Evolutionary conservation across 2,113 vertebrate species (phyloP).

Genomic region (Pan troglodytes): NHGRI_mPanTro3-v2.1_pri NC_072414.2:61219501-61220000

Average conservation of each 20-base stretch:
- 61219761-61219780: neutral
- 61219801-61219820: neutral
- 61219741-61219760: neutral
- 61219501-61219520: neutral
- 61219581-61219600: neutral
- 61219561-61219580: neutral
- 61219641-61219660: neutral
- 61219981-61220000: neutral
- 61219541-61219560: neutral
- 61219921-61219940: neutral
- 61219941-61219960: neutral
- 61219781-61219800: neutral
- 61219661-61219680: constrained; percentile 24
- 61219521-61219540: neutral
- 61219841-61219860: neutral
- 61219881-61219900: neutral
- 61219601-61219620: neutral
- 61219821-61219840: neutral
- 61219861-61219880: neutral
- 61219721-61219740: constrained; percentile 3
- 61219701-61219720: neutral
- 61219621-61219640: neutral
- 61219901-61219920: neutral
- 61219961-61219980: neutral
- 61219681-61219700: neutral